phyloP scores from a whole-genome alignment of 2,113 vertebrate genomes.

The Barnardius zonarius region DNA sequence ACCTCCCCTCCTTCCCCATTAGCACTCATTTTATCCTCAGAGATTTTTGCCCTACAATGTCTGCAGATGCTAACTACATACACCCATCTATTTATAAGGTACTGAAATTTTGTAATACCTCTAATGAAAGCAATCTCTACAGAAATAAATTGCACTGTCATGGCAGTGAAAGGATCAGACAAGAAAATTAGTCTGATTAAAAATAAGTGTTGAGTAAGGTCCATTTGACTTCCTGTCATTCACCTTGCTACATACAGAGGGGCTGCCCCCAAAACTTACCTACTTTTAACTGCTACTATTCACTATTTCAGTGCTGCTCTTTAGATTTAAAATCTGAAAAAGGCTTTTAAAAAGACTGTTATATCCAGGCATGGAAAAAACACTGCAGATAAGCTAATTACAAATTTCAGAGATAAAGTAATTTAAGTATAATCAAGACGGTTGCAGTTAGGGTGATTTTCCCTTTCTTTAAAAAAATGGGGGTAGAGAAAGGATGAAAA shows the following conservation, averaged over 20 bases:
- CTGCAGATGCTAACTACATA: background rate
- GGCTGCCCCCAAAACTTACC: background rate
- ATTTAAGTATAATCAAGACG: background rate
- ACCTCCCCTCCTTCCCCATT: background rate
- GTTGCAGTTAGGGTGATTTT: background rate
- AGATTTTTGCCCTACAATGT: background rate
- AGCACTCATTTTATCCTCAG: background rate
- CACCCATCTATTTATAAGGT: background rate
- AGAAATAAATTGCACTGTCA: constrained; percentile 28
- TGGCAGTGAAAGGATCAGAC: background rate
- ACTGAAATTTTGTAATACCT: background rate
- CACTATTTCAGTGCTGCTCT: background rate
- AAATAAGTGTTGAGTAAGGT: constrained; percentile 3
- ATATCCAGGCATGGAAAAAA: background rate
- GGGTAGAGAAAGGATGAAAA: background rate
- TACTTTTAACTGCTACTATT: background rate
- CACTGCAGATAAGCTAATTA: background rate
- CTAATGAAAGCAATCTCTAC: background rate
- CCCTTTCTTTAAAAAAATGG: background rate
- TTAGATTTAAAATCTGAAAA: background rate
- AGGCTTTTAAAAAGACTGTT: background rate
- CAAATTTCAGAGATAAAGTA: background rate
- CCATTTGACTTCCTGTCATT: constrained; percentile 1
- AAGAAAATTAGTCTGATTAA: constrained; percentile 27
- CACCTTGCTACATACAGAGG: background rate